These are phyloP conservation scores for Chitala chitala DNA, from an alignment of 2,113 vertebrate species.

Conservation along the genomic window DNA sequence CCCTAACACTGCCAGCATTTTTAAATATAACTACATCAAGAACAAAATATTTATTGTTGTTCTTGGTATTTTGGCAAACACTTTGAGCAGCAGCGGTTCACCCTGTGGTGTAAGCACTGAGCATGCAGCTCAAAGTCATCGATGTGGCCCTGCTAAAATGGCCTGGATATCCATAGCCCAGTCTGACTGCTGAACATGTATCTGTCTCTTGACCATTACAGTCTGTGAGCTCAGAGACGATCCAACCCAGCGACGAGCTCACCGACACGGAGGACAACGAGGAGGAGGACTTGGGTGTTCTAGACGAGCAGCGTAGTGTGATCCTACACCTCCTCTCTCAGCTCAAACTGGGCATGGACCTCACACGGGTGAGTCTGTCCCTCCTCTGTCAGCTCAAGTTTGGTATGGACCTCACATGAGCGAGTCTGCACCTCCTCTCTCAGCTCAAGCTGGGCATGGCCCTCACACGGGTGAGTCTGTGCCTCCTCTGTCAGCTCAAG, in stretches of 20 bases:
- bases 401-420: too few species aligned
- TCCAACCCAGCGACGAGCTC: conserved; percentile 71
- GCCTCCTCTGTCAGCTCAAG: too few species aligned
- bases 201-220: conserved; percentile 23
- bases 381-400: too few species aligned
- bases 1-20: too few species aligned
- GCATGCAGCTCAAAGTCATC: neutral
- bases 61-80: too few species aligned
- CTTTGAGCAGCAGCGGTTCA: too few species aligned
- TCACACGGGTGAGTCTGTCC: conserved; percentile 68
- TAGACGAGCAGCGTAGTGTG: conserved; percentile 80
- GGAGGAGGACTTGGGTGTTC: conserved; percentile 74
- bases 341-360: conserved; percentile 87
- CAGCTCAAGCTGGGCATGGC: too few species aligned
- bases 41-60: too few species aligned
- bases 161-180: neutral
- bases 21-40: too few species aligned
- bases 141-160: neutral
- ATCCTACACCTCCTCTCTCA: conserved; percentile 88
- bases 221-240: conserved; percentile 50
- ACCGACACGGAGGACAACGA: conserved; percentile 82
- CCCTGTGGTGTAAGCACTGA: conserved; percentile 4
- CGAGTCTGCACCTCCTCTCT: too few species aligned
- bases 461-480: too few species aligned
- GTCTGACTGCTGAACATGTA: neutral